These are phyloP conservation scores for Phania funesta DNA, from an alignment of 2,888 invertebrate genomes.

Conservation along the genomic window DNA sequence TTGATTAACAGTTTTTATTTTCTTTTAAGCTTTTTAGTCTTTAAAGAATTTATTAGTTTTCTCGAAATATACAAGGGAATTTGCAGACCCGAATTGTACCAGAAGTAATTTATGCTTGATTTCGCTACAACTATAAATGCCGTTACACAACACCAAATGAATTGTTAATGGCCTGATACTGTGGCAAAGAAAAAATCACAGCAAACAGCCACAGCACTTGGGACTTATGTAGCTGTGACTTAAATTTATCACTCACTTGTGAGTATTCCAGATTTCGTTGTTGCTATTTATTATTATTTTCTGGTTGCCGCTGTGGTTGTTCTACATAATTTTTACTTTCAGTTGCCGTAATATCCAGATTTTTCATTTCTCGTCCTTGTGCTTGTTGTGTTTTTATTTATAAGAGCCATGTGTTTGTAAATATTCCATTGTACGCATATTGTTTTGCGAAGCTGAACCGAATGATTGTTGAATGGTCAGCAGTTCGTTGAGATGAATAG, in stretches of 20 bases:
- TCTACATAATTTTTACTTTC: constrained; percentile 45
- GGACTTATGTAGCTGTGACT: constrained; percentile 48
- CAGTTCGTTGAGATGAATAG: not conserved
- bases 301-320: constrained; percentile 24
- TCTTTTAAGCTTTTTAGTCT: no score
- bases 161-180: constrained; percentile 26
- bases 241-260: constrained; percentile 54
- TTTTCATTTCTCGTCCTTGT: constrained; percentile 1
- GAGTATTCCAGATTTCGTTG: constrained; percentile 46
- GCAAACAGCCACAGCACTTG: constrained; percentile 17
- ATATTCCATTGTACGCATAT: constrained; percentile 13
- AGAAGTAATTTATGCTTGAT: not conserved
- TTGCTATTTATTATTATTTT: constrained; percentile 12
- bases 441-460: not conserved
- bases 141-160: constrained; percentile 12
- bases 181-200: constrained; percentile 33
- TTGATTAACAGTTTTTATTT: no score
- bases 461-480: not conserved
- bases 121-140: not conserved
- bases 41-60: no score
- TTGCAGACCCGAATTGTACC: not conserved
- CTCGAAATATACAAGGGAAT: not conserved
- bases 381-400: not conserved
- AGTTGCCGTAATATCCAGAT: constrained; percentile 47
- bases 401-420: constrained; percentile 36